Evolutionary conservation across 1,140 invertebrate genomes (phyloP).

Genomic region (Zaprionus vittiger): DNA sequence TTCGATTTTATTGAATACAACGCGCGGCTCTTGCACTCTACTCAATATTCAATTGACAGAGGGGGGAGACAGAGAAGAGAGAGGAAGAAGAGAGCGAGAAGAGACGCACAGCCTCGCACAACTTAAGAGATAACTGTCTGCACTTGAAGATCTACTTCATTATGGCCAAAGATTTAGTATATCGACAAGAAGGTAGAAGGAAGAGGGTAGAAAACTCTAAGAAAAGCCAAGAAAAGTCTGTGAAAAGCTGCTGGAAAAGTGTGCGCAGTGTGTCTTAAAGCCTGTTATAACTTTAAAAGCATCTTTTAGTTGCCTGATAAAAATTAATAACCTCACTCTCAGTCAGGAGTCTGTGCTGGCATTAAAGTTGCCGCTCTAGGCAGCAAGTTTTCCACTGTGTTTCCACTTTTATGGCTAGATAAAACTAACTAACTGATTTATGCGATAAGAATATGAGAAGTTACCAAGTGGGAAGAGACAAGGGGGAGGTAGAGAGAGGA

Average conservation of each 20-base stretch:
- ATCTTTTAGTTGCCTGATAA: constrained; percentile 1
- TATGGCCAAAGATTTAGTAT: constrained; percentile 22
- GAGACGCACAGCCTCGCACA: not conserved
- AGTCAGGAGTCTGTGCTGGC: not conserved
- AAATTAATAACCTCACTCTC: constrained; percentile 1
- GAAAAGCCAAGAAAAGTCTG: not conserved
- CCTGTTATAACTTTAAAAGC: not conserved
- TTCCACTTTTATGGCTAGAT: not conserved
- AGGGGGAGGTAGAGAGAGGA: not conserved
- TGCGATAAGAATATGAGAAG: not conserved
- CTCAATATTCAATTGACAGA: constrained; percentile 12
- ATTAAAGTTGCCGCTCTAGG: constrained; percentile 1
- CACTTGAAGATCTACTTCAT: constrained; percentile 6
- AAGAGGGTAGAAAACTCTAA: not conserved
- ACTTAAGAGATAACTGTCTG: constrained; percentile 10
- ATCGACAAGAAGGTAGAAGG: not conserved
- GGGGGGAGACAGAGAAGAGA: not conserved
- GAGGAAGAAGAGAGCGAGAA: not conserved
- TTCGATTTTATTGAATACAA: constrained; percentile 74
- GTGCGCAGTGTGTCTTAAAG: not conserved
- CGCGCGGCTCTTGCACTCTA: constrained; percentile 57
- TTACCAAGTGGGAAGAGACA: not conserved
- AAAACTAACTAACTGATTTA: constrained; percentile 1
- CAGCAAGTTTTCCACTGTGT: not conserved
- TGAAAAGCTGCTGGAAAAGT: not conserved